Conservation (phyloP, 2,113 vertebrate species). For the Tinamus guttatus region DNA sequence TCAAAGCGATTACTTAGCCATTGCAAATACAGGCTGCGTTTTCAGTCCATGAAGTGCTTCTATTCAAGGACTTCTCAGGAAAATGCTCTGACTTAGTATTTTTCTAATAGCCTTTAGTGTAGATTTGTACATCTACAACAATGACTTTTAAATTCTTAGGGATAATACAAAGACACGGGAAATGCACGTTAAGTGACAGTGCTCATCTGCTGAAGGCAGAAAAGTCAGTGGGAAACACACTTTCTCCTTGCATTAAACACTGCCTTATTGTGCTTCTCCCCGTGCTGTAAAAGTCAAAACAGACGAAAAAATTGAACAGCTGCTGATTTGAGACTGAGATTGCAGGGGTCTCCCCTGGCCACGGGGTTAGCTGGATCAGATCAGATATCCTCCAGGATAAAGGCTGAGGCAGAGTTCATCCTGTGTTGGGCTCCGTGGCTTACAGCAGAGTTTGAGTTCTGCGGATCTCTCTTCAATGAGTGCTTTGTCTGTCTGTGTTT, state of each 20-base stretch:
- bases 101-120: background rate
- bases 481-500: background rate
- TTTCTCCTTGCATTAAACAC: background rate
- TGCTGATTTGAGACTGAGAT: background rate
- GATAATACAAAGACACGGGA: background rate
- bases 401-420: background rate
- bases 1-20: slow-evolving; percentile 18
- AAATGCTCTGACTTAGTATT: background rate
- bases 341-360: background rate
- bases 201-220: background rate
- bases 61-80: background rate
- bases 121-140: background rate
- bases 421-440: background rate
- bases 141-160: background rate
- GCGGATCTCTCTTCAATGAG: background rate
- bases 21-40: slow-evolving; percentile 31
- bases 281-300: background rate
- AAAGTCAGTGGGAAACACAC: background rate
- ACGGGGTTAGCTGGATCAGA: background rate
- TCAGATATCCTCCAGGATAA: background rate
- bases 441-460: background rate
- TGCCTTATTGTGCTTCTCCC: background rate
- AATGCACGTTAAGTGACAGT: background rate
- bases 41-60: background rate
- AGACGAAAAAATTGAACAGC: background rate